Base-by-base conservation (phyloP, 2,113 vertebrate genomes). In the Nettapus auritus region DNA sequence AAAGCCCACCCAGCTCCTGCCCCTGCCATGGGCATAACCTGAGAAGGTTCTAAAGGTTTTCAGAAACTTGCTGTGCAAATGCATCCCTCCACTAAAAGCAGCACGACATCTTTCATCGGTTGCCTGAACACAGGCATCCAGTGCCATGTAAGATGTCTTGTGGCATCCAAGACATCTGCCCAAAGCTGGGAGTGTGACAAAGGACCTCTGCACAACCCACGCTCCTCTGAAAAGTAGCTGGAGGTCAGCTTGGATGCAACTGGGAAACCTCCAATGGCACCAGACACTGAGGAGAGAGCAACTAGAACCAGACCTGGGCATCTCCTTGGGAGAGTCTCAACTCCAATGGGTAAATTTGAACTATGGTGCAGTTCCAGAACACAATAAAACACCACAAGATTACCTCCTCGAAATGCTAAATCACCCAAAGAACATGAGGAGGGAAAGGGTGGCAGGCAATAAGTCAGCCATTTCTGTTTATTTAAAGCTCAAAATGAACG, bases 371-470 rank as follows among this genome's bases (percentile, higher is more conserved):
- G 33, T 59, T 74, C 59, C 36, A 5, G 29, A 46, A 48, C 33
- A 19, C 55, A 1, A n/a, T n/a, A n/a, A n/a, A n/a, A n/a, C n/a
- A n/a, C n/a, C n/a, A n/a, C 57, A 80, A 62, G 21, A 25, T 26
- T 21, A 53, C 21, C 67, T 90, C 28, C 75, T 87, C 33, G 53
- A 55, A 69, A 55, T 10, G 14, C 26, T 9, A 23, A 69, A 14
- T n/a, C 84, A 34, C 40, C 26, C 82, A 59, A 63, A 70, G 18
- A 3, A 4, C 4, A 18, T 53, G 9, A 2, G 44, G 40, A 36
- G n/a, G 0, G 0, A 12, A 52, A 73, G 5, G 11, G 4, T 6
- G 31, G 19, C 14, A 38, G 1, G 6, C 2, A 6, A 13, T 3
- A 11, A 77, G 10, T 19, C 7, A 19, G 19, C 26, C 9, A 25